phyloP scores from a whole-genome alignment of 2,113 vertebrate species.

The Embiotoca jacksoni region DNA sequence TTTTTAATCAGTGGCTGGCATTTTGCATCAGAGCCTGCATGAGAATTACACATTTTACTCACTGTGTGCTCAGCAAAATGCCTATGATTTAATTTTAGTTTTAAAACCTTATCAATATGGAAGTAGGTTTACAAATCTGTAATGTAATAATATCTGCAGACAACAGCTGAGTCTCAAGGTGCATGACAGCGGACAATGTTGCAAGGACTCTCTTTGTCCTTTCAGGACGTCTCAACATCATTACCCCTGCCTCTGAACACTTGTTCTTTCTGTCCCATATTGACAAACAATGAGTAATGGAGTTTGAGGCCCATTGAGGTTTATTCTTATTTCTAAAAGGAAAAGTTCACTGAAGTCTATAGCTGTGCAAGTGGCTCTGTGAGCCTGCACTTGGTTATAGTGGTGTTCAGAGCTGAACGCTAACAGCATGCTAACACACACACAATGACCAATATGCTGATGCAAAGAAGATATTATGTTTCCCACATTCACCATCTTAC shows the following conservation, averaged over 20 bases:
- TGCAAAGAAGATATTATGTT: too few species aligned
- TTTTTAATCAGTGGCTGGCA: background rate
- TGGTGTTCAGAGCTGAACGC: too few species aligned
- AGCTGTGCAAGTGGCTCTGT: too few species aligned
- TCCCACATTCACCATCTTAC: too few species aligned
- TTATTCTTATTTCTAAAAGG: background rate
- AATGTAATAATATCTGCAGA: background rate
- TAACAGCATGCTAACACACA: background rate
- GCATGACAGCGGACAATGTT: background rate
- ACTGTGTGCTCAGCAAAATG: background rate
- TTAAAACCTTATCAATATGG: background rate
- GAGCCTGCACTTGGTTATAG: too few species aligned
- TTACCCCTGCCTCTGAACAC: conserved; percentile 12
- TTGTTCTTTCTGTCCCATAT: conserved; percentile 9
- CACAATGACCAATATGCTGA: background rate
- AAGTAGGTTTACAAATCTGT: background rate
- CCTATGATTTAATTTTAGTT: background rate
- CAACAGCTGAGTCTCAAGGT: background rate
- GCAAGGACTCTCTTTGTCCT: background rate
- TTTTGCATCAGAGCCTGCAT: background rate
- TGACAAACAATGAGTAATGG: conserved; percentile 27
- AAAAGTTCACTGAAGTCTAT: too few species aligned
- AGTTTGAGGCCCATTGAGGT: background rate
- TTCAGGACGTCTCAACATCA: background rate
- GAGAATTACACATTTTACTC: background rate